Percentiles rank a stretch among this genome's conserved stretches.
These are phyloP conservation scores for Phylloscopus whistleri DNA, from an alignment of 2,113 vertebrate genomes.

Conservation along the genomic window DNA sequence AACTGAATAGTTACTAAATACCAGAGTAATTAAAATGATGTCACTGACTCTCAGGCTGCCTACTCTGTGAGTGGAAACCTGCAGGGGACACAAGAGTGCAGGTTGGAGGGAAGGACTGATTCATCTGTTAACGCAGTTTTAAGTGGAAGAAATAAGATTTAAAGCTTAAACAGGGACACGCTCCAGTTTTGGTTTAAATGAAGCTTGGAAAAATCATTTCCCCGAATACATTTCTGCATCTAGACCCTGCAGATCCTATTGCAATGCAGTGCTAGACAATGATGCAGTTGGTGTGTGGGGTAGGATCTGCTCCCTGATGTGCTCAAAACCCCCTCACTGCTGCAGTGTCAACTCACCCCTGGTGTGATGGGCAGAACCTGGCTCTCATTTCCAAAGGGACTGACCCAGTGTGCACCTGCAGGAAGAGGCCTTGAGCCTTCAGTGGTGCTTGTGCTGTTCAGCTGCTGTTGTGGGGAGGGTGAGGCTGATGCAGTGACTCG, in stretches of 20 bases:
- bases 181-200: background rate
- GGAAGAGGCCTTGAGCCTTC: fast-evolving
- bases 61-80: background rate
- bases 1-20: background rate
- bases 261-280: fast-evolving
- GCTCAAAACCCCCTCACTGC: background rate
- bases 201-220: background rate
- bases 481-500: background rate
- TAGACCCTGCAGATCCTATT: background rate
- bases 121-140: background rate
- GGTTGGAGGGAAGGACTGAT: background rate
- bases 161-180: background rate
- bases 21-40: background rate
- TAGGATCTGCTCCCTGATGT: background rate
- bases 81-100: background rate
- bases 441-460: background rate
- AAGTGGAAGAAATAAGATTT: background rate
- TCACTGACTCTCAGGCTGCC: background rate
- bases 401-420: background rate
- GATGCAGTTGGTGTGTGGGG: background rate
- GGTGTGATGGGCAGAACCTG: background rate
- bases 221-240: background rate
- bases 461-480: background rate
- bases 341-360: background rate
- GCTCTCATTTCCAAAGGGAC: background rate